A percentile compares a stretch with the other conserved stretches of the same genome.
phyloP scores from a whole-genome alignment of 1,140 invertebrate species.

The Sitodiplosis mosellana region DNA sequence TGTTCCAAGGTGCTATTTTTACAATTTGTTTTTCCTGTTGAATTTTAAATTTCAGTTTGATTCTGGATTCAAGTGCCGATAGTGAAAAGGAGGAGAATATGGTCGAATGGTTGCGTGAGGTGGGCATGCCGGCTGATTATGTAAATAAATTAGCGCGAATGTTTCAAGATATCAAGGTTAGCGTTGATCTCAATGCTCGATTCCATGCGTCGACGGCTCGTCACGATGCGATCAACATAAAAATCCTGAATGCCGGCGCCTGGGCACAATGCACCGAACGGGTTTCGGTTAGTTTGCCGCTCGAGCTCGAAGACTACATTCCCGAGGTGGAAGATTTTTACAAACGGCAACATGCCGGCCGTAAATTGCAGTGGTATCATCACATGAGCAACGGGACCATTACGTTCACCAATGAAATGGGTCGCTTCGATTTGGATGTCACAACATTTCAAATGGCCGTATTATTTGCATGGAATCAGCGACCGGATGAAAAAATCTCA shows the following conservation, averaged over 20 bases:
- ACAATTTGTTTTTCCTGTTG: too few relatives aligned
- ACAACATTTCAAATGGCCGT: constrained; percentile 99
- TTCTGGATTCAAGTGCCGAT: constrained; percentile 91
- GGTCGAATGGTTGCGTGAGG: constrained; percentile 88
- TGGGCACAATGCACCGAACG: constrained; percentile 91
- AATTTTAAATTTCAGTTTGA: constrained; percentile 35
- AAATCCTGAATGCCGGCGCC: constrained; percentile 95
- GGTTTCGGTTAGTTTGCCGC: constrained; percentile 84
- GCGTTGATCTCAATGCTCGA: constrained; percentile 92
- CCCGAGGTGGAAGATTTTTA: constrained; percentile 93
- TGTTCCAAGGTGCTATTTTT: neutral
- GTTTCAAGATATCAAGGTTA: constrained; percentile 95
- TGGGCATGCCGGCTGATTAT: constrained; percentile 99
- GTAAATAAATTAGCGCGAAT: constrained; percentile 94
- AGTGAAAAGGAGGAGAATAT: constrained; percentile 99
- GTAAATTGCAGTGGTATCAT: constrained; percentile 98
- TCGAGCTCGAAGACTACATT: constrained; percentile 96
- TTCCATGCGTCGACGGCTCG: constrained; percentile 55
- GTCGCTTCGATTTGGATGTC: constrained; percentile 93
- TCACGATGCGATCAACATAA: constrained; percentile 63
- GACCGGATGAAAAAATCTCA: constrained; percentile 75
- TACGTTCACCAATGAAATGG: constrained; percentile 83
- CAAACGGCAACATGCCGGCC: constrained; percentile 91
- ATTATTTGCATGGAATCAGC: constrained; percentile 97
- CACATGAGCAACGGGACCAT: constrained; percentile 99